Evolutionary conservation across 1,140 invertebrate species (phyloP), one percentile per base, ranked within the genome.

Genomic region (Lasioglossum albipes): DNA sequence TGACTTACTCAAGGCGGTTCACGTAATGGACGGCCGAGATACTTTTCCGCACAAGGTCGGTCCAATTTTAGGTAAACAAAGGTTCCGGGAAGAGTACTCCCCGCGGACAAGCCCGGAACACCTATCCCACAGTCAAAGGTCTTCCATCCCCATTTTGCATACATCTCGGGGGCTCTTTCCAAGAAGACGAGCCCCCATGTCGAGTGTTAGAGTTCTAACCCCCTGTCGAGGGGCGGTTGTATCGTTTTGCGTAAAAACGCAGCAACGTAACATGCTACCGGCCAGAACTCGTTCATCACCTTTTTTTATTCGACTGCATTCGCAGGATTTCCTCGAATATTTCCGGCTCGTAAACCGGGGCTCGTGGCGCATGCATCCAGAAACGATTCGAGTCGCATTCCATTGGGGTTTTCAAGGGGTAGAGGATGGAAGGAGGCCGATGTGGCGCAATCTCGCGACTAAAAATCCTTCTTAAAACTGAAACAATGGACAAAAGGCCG

Each of bases 401-500:
- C 49, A 22, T 3, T 0, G n/a, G 13, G 16, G 22, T 62, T 20
- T 9, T 6, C 18, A 0, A 0, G 2, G 16, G 31, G 20, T 0
- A 36, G 7, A n/a, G 20, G 18, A 2, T 57, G 1, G n/a, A 6
- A 41, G 36, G 20, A 0, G 42, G 20, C 2, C 41, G 31, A 16
- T 4, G 27, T 16, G 61, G 64, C n/a, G 27, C 42, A 42, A 67
- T 49, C 42, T 42, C 0, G 36, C 49, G 61, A 71, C 61, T 71
- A 61, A 75, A 81, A 77, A 80, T 85, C 42, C 42, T 41, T 73
- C 42, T 54, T 54, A 79, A 81, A 89, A 87, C 71, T 77, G 82
- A 89, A 88, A 80, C 85, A 78, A 85, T 57, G 75, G 77, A 49
- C 41, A 22, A 85, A 61, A 75, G 67, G 75, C 68, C 72, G 73